phyloP scores from a whole-genome alignment of 2,888 invertebrate genomes.

The Cyaniris semiargus region DNA sequence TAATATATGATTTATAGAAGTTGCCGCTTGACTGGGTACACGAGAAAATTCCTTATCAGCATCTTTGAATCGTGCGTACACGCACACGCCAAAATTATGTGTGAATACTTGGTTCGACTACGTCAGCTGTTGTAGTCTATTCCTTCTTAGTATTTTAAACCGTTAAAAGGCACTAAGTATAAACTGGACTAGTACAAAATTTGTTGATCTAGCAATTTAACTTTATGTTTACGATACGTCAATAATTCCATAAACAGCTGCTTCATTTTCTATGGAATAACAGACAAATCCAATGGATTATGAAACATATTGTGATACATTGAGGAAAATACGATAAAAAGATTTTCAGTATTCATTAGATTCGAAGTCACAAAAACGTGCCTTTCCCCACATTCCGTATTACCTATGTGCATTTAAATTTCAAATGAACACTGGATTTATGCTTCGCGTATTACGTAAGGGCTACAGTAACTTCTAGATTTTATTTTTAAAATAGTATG shows the following conservation, averaged over 20 bases:
- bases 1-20: neutral
- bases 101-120: neutral
- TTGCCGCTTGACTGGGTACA: neutral
- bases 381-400: constrained; percentile 11
- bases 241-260: no score
- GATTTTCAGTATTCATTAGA: constrained; percentile 10
- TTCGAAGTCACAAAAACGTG: constrained; percentile 12
- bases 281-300: neutral
- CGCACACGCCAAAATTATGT: no score
- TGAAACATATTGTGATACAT: constrained; percentile 7
- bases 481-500: neutral
- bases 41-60: neutral
- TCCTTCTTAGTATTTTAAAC: neutral
- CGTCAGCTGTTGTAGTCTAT: no score
- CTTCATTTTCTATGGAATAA: no score
- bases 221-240: no score
- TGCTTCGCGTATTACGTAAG: neutral
- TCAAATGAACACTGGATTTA: constrained; percentile 4
- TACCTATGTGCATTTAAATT: constrained; percentile 25
- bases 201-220: neutral
- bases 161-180: no score
- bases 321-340: constrained; percentile 19
- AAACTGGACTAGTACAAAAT: neutral
- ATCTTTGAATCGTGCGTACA: no score
- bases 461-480: neutral